These are phyloP conservation scores for Entosphenus tridentatus DNA, from an alignment of 2,113 vertebrate species.

Conservation along the genomic window DNA sequence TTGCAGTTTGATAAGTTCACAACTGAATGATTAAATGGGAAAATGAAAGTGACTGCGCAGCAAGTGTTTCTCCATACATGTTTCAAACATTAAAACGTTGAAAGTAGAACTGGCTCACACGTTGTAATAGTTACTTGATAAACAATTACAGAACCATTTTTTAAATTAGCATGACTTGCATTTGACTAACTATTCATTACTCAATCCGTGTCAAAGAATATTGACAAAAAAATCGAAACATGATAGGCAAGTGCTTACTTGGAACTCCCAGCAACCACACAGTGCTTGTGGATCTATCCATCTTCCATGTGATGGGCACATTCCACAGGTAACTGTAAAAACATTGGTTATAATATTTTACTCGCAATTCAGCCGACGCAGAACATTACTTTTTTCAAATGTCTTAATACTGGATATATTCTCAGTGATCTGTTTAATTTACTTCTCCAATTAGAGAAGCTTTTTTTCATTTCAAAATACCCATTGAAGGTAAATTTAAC, in stretches of 20 bases:
- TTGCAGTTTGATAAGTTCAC: neutral
- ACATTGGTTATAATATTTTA: no score
- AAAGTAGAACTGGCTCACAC: no score
- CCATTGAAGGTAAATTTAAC: no score
- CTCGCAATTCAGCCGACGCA: no score
- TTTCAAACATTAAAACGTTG: no score
- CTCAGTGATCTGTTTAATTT: no score
- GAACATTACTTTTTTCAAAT: no score
- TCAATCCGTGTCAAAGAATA: neutral
- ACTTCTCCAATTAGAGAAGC: no score
- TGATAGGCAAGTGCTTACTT: slow-evolving; percentile 18
- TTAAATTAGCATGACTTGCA: neutral
- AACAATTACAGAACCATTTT: neutral
- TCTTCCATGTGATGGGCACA: slow-evolving; percentile 35
- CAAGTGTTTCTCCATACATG: no score
- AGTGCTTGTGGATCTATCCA: rapidly evolving
- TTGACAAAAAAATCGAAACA: neutral
- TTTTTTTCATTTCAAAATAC: no score
- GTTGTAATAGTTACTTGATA: no score
- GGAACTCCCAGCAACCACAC: slow-evolving; percentile 21
- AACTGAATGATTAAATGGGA: neutral
- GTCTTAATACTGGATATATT: no score
- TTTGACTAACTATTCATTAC: neutral
- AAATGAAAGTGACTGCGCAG: neutral
- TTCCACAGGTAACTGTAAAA: slow-evolving; percentile 48